Conservation (phyloP, 2,797 vertebrate genomes). For the Onychomys leucogaster region DNA sequence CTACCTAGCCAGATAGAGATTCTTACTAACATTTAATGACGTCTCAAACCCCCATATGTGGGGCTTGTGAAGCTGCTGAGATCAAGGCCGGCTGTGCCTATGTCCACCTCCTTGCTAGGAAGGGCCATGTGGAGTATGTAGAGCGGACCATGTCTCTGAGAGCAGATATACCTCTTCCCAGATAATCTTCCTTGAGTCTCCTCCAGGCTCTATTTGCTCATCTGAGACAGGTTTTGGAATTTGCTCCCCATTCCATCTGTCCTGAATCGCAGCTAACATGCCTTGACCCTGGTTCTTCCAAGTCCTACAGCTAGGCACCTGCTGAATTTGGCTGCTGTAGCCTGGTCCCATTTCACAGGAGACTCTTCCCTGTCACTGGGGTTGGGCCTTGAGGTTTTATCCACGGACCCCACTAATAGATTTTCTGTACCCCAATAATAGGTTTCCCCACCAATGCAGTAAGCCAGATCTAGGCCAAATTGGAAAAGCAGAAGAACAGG, state of each 20-base stretch:
- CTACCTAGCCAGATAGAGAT: neutral
- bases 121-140: too few species aligned
- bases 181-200: neutral
- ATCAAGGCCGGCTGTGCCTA: neutral
- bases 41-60: neutral
- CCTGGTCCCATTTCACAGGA: accelerated
- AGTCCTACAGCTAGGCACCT: accelerated
- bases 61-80: neutral
- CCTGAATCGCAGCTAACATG: too few species aligned
- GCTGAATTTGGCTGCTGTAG: neutral
- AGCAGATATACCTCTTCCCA: neutral
- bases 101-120: accelerated
- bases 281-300: neutral
- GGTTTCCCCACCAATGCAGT: neutral
- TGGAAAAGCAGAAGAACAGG: neutral
- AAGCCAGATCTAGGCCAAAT: neutral
- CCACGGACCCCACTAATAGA: neutral
- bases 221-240: neutral
- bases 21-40: neutral
- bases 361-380: too few species aligned
- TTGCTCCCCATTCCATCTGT: neutral
- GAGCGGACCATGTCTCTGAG: neutral
- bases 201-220: accelerated
- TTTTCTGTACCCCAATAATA: neutral
- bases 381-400: neutral